Base-by-base conservation (phyloP, 2,113 vertebrate species). In the Albula glossodonta region DNA sequence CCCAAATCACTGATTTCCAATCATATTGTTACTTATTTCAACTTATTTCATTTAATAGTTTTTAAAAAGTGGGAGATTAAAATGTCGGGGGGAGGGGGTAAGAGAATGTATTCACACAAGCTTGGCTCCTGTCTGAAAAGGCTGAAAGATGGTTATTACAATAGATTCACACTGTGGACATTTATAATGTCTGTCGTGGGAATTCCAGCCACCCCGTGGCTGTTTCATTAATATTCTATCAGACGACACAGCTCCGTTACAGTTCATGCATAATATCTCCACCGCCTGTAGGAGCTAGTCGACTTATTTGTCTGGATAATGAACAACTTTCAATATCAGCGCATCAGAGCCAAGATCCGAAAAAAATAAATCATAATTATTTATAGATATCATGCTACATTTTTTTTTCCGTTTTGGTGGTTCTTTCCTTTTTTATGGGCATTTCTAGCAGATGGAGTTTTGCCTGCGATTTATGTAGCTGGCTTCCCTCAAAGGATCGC, bases 391-490 rank as follows among this genome's bases (percentile, higher is more conserved):
- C 74, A 31, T n/a, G 48, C 48, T n/a, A 41, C 19, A 19, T 31
- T 63, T 41, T 78, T 10, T 31, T 63, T 41, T 78, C 80, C 56
- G 78, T 66, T 86, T 88, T 82, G 41, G 83, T 77, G 31, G 49
- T 85, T 85, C n/a, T 52, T 82, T 56, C 25, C 81, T 81, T 70
- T 83, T 88, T 89, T 88, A 87, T 88, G 89, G 93, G 90, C 91
- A 91, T 93, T 93, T 94, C 91, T 93, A 91, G 91, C 94, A 95
- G 93, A 93, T 94, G 92, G 93, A 91, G 85, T 90, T 93, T 87
- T 89, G 22, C 91, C 88, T 89, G 91, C 87, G 89, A 92, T 94
- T 93, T 90, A 92, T 92, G 91, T 91, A 87, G 91, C 89, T 56
- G 90, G 93, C 92, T 89, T 90, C 92, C 90, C 93, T 93, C 90